Evolutionary conservation across 2,113 vertebrate species (phyloP), one percentile per base, ranked within the genome.

Genomic region (Phainopepla nitens): DNA sequence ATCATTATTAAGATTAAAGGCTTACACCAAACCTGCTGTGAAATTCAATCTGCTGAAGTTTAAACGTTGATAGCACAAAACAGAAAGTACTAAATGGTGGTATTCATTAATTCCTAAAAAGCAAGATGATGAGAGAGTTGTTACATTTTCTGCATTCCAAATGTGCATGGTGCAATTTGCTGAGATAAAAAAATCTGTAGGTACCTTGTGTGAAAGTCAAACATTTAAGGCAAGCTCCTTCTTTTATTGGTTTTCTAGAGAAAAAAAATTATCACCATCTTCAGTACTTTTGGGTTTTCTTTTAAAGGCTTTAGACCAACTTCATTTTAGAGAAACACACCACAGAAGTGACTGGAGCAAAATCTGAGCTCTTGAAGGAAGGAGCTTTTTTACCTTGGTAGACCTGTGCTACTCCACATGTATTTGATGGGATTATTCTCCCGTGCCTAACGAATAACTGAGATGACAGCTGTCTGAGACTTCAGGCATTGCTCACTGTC

Each of bases 1-100:
- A 98, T 98, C 97, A 70, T 98, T 98, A 98, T 93, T 96, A 96
- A 97, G 97, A 98, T 98, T 98, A 98, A 98, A 98, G 95, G 95
- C 95, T 98, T 98, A 97, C 81, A 94, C 76, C 79, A 90, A 96
- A 94, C 97, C 94, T 76, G 97, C 96, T 96, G 86, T 94, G 96
- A 98, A 96, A 97, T 91, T 97, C 97, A 97, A 79, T 83, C 94
- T 90, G 96, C 90, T 97, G 95, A 96, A 97, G 97, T 96, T 97
- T 88, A 95, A 97, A 92, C 36, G 56, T 65, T 89, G 93, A 93
- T 68, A 51, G 79, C 70, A 94, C 81, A 79, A 96, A 97, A 50
- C 27, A 35, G 72, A 77, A 96, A 94, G 44, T 11, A 95, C 65
- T 96, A 97, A 97, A 66, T 70, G 75, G 51, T 61, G 45, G 23